Conservation (phyloP, 1,140 invertebrate species). For the Heliconius nattereri region DNA sequence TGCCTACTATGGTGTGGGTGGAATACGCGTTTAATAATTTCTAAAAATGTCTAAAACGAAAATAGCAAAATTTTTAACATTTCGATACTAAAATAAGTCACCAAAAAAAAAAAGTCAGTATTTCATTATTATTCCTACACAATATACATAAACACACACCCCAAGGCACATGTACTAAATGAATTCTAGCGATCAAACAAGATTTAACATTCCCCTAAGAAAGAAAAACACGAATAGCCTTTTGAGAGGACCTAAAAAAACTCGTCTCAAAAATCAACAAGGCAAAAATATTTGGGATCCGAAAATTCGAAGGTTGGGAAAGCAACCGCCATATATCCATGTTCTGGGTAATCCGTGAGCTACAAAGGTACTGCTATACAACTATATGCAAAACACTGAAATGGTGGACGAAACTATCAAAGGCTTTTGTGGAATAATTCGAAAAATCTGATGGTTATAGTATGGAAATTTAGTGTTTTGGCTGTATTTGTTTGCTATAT, state of each 20-base stretch:
- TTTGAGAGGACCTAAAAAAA: conserved; percentile 26
- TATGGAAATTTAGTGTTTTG: background rate
- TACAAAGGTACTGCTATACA: conserved; percentile 40
- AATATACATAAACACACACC: conserved; percentile 1
- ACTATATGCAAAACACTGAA: conserved; percentile 51
- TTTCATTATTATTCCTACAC: background rate
- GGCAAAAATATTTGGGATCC: conserved; percentile 16
- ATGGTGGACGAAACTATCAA: conserved; percentile 46
- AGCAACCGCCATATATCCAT: conserved; percentile 41
- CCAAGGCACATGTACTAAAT: background rate
- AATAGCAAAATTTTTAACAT: background rate
- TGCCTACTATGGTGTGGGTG: no score
- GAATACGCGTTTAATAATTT: no score
- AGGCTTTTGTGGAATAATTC: conserved; percentile 33
- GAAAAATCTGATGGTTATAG: conserved; percentile 17
- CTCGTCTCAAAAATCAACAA: conserved; percentile 26
- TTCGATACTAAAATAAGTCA: no score
- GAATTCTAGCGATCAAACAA: conserved; percentile 8
- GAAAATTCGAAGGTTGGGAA: conserved; percentile 32
- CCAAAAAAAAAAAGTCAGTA: no score
- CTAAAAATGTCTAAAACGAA: no score
- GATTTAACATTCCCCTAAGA: conserved; percentile 13
- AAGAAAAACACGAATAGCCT: conserved; percentile 17
- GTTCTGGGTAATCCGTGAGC: conserved; percentile 36
- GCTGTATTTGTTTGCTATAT: no score